Conservation (phyloP, 2,888 invertebrate species). For the Chalcosyrphus nemorum region DNA sequence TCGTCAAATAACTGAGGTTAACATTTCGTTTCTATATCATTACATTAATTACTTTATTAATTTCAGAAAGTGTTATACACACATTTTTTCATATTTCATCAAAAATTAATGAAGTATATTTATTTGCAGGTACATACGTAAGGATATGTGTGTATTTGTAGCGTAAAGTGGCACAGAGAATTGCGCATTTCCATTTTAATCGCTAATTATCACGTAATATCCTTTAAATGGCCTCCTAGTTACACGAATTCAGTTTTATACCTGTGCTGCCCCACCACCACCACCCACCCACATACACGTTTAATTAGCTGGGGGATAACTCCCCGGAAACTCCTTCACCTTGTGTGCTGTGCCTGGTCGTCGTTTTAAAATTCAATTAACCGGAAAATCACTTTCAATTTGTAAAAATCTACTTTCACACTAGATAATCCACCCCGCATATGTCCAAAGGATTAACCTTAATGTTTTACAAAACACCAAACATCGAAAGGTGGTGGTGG, state of each 20-base stretch:
- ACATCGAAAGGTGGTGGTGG: slow-evolving; percentile 39
- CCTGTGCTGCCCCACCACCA: neutral
- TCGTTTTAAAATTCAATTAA: slow-evolving; percentile 81
- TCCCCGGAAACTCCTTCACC: neutral
- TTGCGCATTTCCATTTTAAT: slow-evolving; percentile 63
- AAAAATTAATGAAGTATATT: slow-evolving; percentile 20
- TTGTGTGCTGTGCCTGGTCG: slow-evolving; percentile 70
- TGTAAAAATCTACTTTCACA: slow-evolving; percentile 74
- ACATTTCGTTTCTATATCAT: slow-evolving; percentile 45
- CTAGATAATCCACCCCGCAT: slow-evolving; percentile 73
- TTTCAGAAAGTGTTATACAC: slow-evolving; percentile 55
- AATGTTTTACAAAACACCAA: slow-evolving; percentile 72
- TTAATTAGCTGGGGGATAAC: slow-evolving; percentile 28
- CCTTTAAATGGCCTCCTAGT: slow-evolving; percentile 36
- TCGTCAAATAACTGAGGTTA: slow-evolving; percentile 46
- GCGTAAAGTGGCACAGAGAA: slow-evolving; percentile 27
- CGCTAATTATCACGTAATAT: slow-evolving; percentile 65
- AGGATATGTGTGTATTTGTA: slow-evolving; percentile 1
- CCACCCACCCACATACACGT: slow-evolving; percentile 3
- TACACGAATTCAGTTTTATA: neutral
- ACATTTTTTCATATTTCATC: slow-evolving; percentile 45
- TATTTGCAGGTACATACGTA: neutral
- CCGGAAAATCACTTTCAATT: slow-evolving; percentile 81
- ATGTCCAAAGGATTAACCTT: slow-evolving; percentile 72
- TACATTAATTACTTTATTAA: slow-evolving; percentile 67